phyloP scores from a whole-genome alignment of 2,797 vertebrate genomes.

The Lates japonicus region DNA sequence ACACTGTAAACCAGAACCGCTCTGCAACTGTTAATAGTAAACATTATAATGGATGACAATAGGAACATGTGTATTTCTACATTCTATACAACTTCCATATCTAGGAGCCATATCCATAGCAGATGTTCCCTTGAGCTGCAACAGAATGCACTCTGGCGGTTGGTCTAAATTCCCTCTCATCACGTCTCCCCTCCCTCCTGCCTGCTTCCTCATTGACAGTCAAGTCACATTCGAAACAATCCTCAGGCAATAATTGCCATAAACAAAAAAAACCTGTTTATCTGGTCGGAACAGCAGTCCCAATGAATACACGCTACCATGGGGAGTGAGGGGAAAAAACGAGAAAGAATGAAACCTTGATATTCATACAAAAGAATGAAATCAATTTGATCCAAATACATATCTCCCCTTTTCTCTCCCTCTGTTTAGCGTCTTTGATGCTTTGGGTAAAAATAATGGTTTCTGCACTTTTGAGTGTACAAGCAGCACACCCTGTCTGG shows the following conservation, averaged over 20 bases:
- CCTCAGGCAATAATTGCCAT: constrained; percentile 88
- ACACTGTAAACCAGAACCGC: constrained; percentile 2
- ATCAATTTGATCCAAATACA: constrained; percentile 81
- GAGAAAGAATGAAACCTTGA: constrained; percentile 78
- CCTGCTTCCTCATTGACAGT: constrained; percentile 82
- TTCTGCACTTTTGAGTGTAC: constrained; percentile 65
- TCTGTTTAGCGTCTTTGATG: constrained; percentile 67
- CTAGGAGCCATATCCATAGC: constrained; percentile 54
- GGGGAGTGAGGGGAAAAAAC: constrained; percentile 63
- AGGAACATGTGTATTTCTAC: constrained; percentile 34
- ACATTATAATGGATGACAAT: constrained; percentile 23
- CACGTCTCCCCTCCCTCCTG: constrained; percentile 60
- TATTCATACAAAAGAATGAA: constrained; percentile 85
- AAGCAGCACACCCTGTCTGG: constrained; percentile 60
- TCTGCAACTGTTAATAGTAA: constrained; percentile 9
- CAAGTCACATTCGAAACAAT: constrained; percentile 84
- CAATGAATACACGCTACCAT: constrained; percentile 76
- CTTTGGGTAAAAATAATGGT: constrained; percentile 59
- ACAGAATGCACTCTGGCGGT: constrained; percentile 62
- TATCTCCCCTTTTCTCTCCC: constrained; percentile 49
- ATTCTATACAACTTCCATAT: constrained; percentile 51
- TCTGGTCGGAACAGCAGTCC: constrained; percentile 84
- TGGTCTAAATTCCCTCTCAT: constrained; percentile 70
- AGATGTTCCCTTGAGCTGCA: constrained; percentile 70
- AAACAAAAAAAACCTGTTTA: constrained; percentile 85